Evolutionary conservation across 35 echinoderm and acorn worm genomes (phyloP).

Genomic region (Apostichopus parvimensis): DNA sequence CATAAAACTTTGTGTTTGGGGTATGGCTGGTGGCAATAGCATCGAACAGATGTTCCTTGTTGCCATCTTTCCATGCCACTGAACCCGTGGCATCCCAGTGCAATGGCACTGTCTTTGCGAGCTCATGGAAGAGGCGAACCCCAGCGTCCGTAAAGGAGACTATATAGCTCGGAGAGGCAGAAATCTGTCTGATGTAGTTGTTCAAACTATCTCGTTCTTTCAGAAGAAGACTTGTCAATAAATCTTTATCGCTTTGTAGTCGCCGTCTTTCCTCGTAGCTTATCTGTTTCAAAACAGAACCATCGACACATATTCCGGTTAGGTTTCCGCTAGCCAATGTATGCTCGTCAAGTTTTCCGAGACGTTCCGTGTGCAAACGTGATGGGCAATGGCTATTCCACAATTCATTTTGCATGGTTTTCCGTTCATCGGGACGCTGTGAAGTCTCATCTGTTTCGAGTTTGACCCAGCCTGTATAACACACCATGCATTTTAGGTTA

Average conservation of each 20-base stretch:
- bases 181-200: too few species aligned
- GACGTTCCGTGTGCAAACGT: not conserved
- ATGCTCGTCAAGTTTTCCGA: not conserved
- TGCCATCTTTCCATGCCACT: conserved; percentile 31
- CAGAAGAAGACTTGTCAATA: too few species aligned
- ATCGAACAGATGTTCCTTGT: conserved; percentile 7
- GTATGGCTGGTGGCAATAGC: not conserved
- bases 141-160: conserved; percentile 32
- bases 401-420: not conserved
- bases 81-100: conserved; percentile 29
- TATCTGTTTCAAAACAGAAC: too few species aligned
- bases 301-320: not conserved
- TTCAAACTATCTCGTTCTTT: too few species aligned
- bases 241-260: too few species aligned
- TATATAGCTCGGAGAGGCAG: not conserved
- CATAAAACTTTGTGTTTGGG: too few species aligned
- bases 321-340: not conserved
- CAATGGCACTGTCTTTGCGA: conserved; percentile 11
- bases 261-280: too few species aligned
- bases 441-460: not conserved
- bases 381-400: conserved; percentile 16
- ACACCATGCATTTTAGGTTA: not conserved
- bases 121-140: not conserved
- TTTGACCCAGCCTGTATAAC: not conserved
- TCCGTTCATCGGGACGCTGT: not conserved